Conservation (phyloP, 2,797 vertebrate genomes). For the Tympanoctomys barrerae region DNA sequence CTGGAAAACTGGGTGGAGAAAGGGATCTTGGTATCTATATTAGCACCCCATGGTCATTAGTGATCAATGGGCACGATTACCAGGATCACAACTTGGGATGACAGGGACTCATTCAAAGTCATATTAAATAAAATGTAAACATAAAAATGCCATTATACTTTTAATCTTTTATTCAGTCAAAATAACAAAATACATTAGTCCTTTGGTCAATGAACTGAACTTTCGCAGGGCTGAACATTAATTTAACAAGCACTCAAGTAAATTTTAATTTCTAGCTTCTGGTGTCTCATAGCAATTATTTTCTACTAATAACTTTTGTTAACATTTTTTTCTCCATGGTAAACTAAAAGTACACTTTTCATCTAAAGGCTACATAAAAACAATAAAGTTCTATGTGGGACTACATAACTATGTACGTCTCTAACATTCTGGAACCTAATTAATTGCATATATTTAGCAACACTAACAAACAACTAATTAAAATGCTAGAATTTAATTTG, state of each 20-base stretch:
- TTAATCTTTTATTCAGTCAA: constrained; percentile 73
- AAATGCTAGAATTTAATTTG: constrained; percentile 68
- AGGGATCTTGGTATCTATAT: neutral
- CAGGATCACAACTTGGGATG: constrained; percentile 63
- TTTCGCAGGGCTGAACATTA: constrained; percentile 74
- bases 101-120: constrained; percentile 76
- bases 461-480: constrained; percentile 69
- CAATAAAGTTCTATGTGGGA: constrained; percentile 41
- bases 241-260: constrained; percentile 75
- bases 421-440: constrained; percentile 64
- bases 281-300: constrained; percentile 77
- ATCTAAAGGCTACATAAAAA: constrained; percentile 61
- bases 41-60: neutral
- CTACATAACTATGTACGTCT: constrained; percentile 13
- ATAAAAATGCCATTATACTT: constrained; percentile 79
- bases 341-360: constrained; percentile 65
- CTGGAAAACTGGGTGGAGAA: constrained; percentile 19
- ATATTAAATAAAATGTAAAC: constrained; percentile 78
- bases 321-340: constrained; percentile 78
- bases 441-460: constrained; percentile 65
- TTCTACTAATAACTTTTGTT: constrained; percentile 79
- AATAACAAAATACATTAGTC: constrained; percentile 75
- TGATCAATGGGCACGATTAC: constrained; percentile 53
- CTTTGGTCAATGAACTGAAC: constrained; percentile 77
- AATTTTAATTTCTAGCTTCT: constrained; percentile 77